These are phyloP conservation scores for Heterotis niloticus DNA, from an alignment of 2,113 vertebrate species.

Conservation along the genomic window DNA sequence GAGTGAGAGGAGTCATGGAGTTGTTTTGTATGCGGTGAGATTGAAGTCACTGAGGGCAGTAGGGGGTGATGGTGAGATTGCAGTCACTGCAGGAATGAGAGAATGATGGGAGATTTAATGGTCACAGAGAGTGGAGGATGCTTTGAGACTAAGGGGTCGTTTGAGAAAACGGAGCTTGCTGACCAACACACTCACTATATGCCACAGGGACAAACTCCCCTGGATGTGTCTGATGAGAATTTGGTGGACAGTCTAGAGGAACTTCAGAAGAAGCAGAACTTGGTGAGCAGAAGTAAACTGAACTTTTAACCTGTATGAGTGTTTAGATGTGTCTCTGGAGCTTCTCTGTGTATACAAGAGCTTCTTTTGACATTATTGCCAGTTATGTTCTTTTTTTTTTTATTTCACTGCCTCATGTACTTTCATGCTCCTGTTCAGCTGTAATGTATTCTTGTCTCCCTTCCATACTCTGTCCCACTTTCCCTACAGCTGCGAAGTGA, in stretches of 20 bases:
- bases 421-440: constrained; percentile 32
- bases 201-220: constrained; percentile 64
- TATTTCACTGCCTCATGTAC: background rate
- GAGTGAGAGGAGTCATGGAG: too few relatives aligned
- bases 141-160: background rate
- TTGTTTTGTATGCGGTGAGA: too few relatives aligned
- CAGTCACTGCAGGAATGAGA: too few relatives aligned
- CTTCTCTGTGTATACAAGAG: background rate
- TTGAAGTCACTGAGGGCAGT: too few relatives aligned
- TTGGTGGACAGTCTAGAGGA: constrained; percentile 67
- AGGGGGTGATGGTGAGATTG: too few relatives aligned
- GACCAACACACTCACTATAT: constrained; percentile 29
- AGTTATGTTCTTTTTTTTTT: background rate
- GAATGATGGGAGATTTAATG: too few relatives aligned
- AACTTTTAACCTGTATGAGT: background rate
- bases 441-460: constrained; percentile 38
- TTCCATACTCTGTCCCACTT: constrained; percentile 52
- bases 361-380: background rate
- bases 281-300: too few relatives aligned
- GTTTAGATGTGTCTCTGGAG: background rate
- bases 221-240: constrained; percentile 71
- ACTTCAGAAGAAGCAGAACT: constrained; percentile 72
- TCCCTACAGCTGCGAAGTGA: constrained; percentile 65
- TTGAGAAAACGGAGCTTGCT: background rate
- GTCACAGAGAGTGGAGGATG: too few relatives aligned